Conservation (phyloP, 2,797 vertebrate species). For the Salarias fasciatus region DNA sequence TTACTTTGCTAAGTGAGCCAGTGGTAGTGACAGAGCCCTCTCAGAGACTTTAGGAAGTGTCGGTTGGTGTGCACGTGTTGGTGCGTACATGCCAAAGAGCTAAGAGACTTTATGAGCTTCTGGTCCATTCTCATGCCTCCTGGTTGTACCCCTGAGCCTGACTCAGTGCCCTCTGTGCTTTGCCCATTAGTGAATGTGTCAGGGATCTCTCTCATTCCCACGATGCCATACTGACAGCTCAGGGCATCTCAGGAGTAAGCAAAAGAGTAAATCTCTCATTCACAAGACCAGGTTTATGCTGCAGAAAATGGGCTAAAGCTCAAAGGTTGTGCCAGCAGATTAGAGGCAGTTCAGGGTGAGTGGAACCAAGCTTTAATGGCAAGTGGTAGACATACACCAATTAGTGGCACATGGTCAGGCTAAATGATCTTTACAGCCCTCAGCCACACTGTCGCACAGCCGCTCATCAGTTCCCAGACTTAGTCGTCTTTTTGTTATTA, state of each 20-base stretch:
- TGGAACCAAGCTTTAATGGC: constrained; percentile 64
- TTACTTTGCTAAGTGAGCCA: constrained; percentile 32
- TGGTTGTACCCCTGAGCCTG: constrained; percentile 5
- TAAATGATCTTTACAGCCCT: constrained; percentile 62
- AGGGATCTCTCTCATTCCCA: constrained; percentile 34
- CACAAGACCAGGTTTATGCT: constrained; percentile 22
- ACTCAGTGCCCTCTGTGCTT: constrained; percentile 27
- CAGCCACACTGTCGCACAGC: constrained; percentile 39
- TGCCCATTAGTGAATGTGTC: constrained; percentile 23
- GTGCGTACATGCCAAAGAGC: constrained; percentile 46
- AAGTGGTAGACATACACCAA: constrained; percentile 34
- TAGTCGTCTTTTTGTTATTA: constrained; percentile 37
- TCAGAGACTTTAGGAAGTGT: constrained; percentile 32
- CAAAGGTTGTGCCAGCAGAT: constrained; percentile 26
- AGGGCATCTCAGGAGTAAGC: constrained; percentile 10
- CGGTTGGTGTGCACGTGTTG: constrained; percentile 36
- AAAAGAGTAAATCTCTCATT: constrained; percentile 28
- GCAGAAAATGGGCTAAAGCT: constrained; percentile 16
- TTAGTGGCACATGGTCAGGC: constrained; percentile 53
- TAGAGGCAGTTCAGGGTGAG: constrained; percentile 19
- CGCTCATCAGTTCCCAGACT: constrained; percentile 55
- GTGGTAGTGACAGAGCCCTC: constrained; percentile 33
- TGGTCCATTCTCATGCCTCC: constrained; percentile 37
- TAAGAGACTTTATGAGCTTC: constrained; percentile 40
- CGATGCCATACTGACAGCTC: constrained; percentile 29